These are phyloP conservation scores for Rhogogaster chlorosoma DNA, from an alignment of 2,888 invertebrate species.

Conservation along the genomic window DNA sequence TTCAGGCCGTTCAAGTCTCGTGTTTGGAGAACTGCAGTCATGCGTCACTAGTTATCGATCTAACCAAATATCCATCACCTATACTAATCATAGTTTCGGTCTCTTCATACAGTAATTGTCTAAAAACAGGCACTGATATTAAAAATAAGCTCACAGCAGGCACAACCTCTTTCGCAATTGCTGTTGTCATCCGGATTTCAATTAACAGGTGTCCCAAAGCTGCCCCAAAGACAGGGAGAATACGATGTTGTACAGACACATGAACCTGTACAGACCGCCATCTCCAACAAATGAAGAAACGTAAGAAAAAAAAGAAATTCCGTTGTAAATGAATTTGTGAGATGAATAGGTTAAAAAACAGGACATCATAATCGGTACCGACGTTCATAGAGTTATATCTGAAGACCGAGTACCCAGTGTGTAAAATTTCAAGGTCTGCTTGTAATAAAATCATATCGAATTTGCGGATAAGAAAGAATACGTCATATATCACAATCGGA, in stretches of 20 bases:
- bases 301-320: too few species aligned
- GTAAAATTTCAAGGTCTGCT: background rate
- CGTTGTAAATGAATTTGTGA: background rate
- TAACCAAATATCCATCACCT: constrained; percentile 13
- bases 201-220: too few species aligned
- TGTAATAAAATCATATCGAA: background rate
- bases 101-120: background rate
- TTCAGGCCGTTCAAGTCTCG: background rate
- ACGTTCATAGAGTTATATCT: background rate
- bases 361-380: background rate
- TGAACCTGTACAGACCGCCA: too few species aligned
- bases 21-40: background rate
- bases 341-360: background rate
- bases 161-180: background rate
- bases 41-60: background rate
- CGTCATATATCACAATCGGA: background rate
- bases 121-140: background rate
- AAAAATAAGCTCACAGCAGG: background rate
- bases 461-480: background rate
- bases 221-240: too few species aligned
- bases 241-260: too few species aligned
- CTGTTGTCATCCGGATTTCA: too few species aligned
- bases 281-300: too few species aligned
- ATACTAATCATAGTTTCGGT: background rate
- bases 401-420: background rate